Conservation (phyloP, 35 echinoderm and acorn worm genomes). For the Diadema setosum region DNA sequence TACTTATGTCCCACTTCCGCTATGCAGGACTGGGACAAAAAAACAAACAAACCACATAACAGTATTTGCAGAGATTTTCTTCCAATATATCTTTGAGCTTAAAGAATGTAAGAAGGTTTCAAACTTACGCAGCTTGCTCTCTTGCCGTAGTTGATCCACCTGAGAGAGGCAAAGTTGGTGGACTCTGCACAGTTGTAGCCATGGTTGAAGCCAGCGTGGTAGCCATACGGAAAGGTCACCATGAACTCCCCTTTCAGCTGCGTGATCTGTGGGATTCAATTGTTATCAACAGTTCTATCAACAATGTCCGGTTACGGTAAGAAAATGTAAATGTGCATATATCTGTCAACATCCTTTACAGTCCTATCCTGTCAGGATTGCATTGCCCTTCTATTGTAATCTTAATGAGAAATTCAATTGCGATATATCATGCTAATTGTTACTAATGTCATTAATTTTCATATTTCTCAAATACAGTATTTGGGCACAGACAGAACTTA, state of each 20-base stretch:
- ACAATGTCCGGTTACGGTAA: too few relatives aligned
- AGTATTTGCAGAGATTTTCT: neutral
- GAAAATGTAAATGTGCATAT: too few relatives aligned
- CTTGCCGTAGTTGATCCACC: conserved; percentile 99
- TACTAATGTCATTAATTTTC: too few relatives aligned
- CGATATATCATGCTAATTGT: too few relatives aligned
- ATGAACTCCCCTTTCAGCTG: conserved; percentile 95
- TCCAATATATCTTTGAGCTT: neutral
- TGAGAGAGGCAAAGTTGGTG: conserved; percentile 97
- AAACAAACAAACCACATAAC: neutral
- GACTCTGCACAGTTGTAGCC: conserved; percentile 97
- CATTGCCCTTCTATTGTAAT: too few relatives aligned
- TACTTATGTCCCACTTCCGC: neutral
- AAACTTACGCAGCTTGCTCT: conserved; percentile 83
- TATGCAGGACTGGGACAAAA: neutral
- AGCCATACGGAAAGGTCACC: conserved; percentile 95
- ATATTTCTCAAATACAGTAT: too few relatives aligned
- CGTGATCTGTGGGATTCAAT: too few relatives aligned
- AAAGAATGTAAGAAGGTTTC: neutral
- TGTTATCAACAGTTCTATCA: too few relatives aligned
- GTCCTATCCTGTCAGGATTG: too few relatives aligned
- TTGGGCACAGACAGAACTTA: too few relatives aligned
- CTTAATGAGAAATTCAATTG: too few relatives aligned
- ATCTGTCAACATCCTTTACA: too few relatives aligned
- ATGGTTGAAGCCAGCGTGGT: conserved; percentile 98